Conservation (phyloP, 1,140 invertebrate species). For the Drosophila biarmipes region DNA sequence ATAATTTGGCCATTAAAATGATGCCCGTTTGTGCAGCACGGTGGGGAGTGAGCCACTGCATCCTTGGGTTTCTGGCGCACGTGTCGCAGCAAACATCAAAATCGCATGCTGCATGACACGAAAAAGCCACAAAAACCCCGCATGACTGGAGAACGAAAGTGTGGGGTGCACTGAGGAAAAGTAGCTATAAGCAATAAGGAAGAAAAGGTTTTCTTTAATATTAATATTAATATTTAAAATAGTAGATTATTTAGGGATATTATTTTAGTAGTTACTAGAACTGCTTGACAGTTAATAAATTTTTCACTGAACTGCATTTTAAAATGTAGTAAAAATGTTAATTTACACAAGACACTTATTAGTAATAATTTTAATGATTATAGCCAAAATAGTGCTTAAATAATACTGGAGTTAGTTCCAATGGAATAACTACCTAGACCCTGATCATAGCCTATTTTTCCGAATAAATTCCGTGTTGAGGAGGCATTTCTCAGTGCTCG, state of each 20-base stretch:
- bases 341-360: no score
- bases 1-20: constrained; percentile 41
- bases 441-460: not conserved
- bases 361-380: no score
- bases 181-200: no score
- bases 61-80: constrained; percentile 18
- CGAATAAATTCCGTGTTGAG: not conserved
- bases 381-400: no score
- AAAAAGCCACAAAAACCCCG: constrained; percentile 35
- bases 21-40: constrained; percentile 10
- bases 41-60: constrained; percentile 20
- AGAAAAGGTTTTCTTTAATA: no score
- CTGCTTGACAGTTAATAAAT: no score
- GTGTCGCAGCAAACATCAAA: constrained; percentile 50
- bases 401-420: not conserved
- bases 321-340: not conserved
- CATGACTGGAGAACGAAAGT: not conserved
- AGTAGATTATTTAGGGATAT: no score
- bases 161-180: constrained; percentile 5
- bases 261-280: no score
- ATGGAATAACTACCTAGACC: not conserved
- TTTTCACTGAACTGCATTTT: not conserved
- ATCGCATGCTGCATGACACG: constrained; percentile 43
- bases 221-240: no score
- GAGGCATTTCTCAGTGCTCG: not conserved